phyloP scores from a whole-genome alignment of 2,888 invertebrate genomes.

The Harmothoe impar region DNA sequence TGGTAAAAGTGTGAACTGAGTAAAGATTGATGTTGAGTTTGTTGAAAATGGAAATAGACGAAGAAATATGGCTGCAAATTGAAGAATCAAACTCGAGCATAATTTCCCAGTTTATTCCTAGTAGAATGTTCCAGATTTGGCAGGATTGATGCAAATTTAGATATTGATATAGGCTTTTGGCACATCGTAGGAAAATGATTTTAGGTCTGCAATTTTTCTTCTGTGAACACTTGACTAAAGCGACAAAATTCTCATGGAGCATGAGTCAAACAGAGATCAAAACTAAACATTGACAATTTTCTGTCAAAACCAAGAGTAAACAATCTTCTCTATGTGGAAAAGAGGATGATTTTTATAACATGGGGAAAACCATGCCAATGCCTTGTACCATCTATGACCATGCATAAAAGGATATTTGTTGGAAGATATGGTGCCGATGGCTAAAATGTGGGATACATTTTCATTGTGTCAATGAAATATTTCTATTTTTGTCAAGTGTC shows the following conservation, averaged over 20 bases:
- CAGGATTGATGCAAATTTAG: neutral
- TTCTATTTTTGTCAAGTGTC: neutral
- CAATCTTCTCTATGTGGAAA: too few relatives aligned
- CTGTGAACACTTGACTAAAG: constrained; percentile 19
- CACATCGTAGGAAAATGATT: neutral
- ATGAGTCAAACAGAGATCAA: too few relatives aligned
- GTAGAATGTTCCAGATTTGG: neutral
- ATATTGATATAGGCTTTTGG: neutral
- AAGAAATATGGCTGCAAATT: constrained; percentile 5
- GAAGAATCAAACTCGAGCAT: neutral
- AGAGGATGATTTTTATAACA: too few relatives aligned
- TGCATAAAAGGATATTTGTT: too few relatives aligned
- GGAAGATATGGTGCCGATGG: too few relatives aligned
- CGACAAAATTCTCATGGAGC: neutral
- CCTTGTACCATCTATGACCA: too few relatives aligned
- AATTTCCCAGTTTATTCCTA: neutral
- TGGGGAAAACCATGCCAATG: too few relatives aligned
- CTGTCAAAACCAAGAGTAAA: too few relatives aligned
- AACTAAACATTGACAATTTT: too few relatives aligned
- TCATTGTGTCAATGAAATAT: neutral
- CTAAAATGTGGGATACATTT: too few relatives aligned
- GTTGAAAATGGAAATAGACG: neutral
- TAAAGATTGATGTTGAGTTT: neutral
- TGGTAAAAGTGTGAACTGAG: constrained; percentile 33
- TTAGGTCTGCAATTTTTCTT: neutral